Percentiles rank a stretch among this genome's conserved stretches.
Evolutionary conservation across 2,113 vertebrate genomes (phyloP).

Genomic region (Pseudonaja textilis): DNA sequence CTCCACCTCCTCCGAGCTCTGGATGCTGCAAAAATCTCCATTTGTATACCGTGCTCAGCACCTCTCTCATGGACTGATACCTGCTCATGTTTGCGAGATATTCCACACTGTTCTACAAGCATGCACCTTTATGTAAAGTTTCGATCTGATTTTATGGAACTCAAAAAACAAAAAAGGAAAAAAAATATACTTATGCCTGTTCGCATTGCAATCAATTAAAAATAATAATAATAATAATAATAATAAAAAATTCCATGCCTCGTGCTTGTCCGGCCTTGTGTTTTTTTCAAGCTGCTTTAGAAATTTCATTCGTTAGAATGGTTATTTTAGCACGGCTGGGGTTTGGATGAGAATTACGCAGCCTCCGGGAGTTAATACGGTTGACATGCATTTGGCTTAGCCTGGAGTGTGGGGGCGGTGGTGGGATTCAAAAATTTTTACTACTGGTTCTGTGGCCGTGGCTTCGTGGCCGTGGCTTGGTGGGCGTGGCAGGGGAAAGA

Average conservation of each 20-base stretch:
- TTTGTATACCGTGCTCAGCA: conserved; percentile 54
- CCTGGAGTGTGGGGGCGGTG: not conserved
- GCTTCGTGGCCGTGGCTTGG: no score
- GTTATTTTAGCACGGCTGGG: not conserved
- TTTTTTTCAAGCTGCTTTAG: accelerated
- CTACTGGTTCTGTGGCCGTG: no score
- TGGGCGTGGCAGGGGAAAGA: no score
- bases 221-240: conserved; percentile 21
- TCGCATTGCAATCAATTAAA: conserved; percentile 77
- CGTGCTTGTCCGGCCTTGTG: accelerated
- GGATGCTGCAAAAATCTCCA: conserved; percentile 65
- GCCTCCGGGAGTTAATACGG: not conserved
- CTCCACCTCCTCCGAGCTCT: conserved; percentile 65
- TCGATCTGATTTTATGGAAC: conserved; percentile 65
- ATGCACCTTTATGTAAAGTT: conserved; percentile 71
- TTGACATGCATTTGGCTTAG: not conserved
- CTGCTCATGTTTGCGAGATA: conserved; percentile 60
- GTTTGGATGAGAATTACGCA: not conserved
- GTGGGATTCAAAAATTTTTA: no score
- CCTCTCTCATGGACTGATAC: conserved; percentile 53
- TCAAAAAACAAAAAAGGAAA: conserved; percentile 43
- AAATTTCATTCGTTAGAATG: not conserved
- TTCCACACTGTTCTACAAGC: conserved; percentile 62
- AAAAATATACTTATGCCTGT: conserved; percentile 72
- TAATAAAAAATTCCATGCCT: conserved; percentile 9